These are phyloP conservation scores for Mesorhabditis spiculigera DNA, from an alignment of 2,888 invertebrate species.

Conservation along the genomic window DNA sequence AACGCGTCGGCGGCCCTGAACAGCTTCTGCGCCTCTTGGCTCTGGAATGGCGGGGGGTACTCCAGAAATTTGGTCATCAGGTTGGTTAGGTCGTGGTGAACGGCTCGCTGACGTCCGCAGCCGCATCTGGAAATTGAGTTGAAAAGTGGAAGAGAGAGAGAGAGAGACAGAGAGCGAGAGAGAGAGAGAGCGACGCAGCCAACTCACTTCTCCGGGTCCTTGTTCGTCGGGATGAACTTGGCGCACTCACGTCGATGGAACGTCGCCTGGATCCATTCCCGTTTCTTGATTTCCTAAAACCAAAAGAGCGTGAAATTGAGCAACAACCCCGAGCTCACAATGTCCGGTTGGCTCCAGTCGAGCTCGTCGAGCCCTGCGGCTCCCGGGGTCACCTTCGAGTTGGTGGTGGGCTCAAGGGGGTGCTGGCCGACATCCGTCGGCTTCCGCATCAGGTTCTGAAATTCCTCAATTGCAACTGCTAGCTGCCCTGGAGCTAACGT, in stretches of 20 bases:
- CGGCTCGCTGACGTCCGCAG: constrained; percentile 37
- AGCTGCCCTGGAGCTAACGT: not conserved
- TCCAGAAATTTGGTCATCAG: constrained; percentile 19
- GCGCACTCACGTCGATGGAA: constrained; percentile 87
- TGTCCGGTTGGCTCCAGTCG: not conserved
- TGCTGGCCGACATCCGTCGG: not conserved
- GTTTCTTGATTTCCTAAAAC: constrained; percentile 37
- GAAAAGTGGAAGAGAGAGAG: not conserved
- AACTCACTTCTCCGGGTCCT: constrained; percentile 42
- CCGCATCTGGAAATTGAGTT: constrained; percentile 40
- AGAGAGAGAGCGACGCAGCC: no score
- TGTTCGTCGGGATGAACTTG: constrained; percentile 41
- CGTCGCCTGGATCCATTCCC: constrained; percentile 79
- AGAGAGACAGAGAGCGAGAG: no score
- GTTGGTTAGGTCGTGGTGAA: constrained; percentile 33
- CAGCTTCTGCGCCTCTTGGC: no score
- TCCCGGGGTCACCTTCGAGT: no score
- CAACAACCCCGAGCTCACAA: not conserved
- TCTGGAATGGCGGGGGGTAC: no score
- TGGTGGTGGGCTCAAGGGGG: no score
- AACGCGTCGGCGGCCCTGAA: no score
- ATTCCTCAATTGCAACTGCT: not conserved
- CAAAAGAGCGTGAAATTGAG: not conserved
- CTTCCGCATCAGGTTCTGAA: not conserved
- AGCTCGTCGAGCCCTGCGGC: not conserved